phyloP scores from a whole-genome alignment of 2,113 vertebrate genomes.

The Amazona guildingii region DNA sequence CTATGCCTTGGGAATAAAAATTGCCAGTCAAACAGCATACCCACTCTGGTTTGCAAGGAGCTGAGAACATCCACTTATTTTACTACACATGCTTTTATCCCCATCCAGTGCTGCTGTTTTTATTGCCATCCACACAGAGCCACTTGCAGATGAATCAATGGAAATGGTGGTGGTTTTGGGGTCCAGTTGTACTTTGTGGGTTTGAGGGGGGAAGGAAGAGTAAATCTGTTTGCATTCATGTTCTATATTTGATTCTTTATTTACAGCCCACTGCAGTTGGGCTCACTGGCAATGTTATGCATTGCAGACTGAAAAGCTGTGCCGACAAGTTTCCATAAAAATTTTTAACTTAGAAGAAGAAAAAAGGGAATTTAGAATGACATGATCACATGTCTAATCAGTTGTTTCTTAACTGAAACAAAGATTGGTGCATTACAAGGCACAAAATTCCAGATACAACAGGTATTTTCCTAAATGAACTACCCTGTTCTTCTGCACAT shows the following conservation, averaged over 20 bases:
- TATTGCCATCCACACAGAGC: not conserved
- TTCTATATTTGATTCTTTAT: not conserved
- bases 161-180: not conserved
- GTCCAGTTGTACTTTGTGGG: not conserved
- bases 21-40: not conserved
- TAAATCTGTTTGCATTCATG: not conserved
- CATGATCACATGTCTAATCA: not conserved
- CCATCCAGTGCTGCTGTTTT: not conserved
- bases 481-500: not conserved
- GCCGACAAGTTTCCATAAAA: not conserved
- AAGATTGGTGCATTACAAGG: not conserved
- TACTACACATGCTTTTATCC: not conserved
- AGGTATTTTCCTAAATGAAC: not conserved
- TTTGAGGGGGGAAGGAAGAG: not conserved
- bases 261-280: not conserved
- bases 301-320: not conserved
- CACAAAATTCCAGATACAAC: not conserved
- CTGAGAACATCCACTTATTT: not conserved
- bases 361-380: not conserved
- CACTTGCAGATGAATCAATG: not conserved
- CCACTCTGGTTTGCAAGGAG: rapidly evolving
- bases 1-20: not conserved
- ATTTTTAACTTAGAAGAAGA: not conserved
- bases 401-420: not conserved
- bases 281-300: not conserved